Evolutionary conservation across 2,113 vertebrate species (phyloP).

Genomic region (Conger conger): DNA sequence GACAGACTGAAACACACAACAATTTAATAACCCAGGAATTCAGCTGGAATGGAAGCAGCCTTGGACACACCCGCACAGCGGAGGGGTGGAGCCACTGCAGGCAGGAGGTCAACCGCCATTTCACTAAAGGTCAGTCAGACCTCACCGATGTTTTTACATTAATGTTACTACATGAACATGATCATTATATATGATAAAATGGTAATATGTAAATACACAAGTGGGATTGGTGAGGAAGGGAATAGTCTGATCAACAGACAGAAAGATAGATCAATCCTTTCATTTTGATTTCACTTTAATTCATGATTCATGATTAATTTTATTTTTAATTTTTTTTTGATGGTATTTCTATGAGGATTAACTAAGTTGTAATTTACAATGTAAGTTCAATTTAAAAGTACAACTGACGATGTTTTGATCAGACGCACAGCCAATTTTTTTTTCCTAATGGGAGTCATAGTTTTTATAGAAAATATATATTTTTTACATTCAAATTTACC

Average conservation of each 20-base stretch:
- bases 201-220: not conserved
- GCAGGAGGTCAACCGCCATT: not conserved
- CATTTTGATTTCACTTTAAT: too few relatives aligned
- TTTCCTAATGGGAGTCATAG: not conserved
- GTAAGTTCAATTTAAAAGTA: not conserved
- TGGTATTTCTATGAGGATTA: not conserved
- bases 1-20: slow-evolving; percentile 7
- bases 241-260: not conserved
- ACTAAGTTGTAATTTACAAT: not conserved
- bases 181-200: not conserved
- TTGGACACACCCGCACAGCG: not conserved
- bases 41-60: slow-evolving; percentile 18
- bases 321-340: not conserved
- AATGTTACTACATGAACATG: not conserved
- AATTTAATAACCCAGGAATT: slow-evolving; percentile 18
- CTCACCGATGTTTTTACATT: too few relatives aligned
- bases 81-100: not conserved
- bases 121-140: not conserved
- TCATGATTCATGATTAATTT: not conserved
- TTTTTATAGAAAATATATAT: too few relatives aligned
- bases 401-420: not conserved
- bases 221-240: not conserved
- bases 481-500: not conserved
- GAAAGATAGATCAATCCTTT: not conserved
- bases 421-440: not conserved